These are phyloP conservation scores for Drosophila merina DNA, from an alignment of 2,888 invertebrate genomes.

Conservation along the genomic window DNA sequence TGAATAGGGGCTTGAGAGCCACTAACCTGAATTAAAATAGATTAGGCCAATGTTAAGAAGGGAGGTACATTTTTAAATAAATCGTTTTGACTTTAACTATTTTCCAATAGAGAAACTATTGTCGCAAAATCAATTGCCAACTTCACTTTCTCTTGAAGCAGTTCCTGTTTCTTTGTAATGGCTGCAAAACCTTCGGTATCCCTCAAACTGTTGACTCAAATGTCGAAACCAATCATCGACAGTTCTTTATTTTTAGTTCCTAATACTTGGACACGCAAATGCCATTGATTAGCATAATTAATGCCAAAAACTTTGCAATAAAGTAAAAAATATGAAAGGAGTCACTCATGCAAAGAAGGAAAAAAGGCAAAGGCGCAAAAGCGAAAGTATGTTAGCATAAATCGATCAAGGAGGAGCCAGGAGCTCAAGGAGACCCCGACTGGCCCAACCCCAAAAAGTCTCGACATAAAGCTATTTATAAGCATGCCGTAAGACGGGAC, in stretches of 20 bases:
- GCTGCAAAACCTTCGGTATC: not conserved
- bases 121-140: no score
- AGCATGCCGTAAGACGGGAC: constrained; percentile 54
- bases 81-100: no score
- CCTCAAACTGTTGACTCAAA: constrained; percentile 9
- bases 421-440: constrained; percentile 11
- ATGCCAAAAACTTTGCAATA: constrained; percentile 54
- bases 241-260: constrained; percentile 41
- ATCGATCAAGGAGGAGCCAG: constrained; percentile 56
- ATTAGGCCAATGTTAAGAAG: not conserved
- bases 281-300: constrained; percentile 68
- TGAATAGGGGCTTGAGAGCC: not conserved
- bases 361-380: constrained; percentile 56
- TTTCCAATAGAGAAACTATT: no score
- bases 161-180: not conserved
- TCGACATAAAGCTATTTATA: constrained; percentile 65
- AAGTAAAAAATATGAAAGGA: constrained; percentile 23
- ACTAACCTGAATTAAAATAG: not conserved
- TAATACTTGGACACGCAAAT: constrained; percentile 45
- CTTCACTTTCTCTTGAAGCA: not conserved
- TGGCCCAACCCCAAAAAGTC: constrained; percentile 51
- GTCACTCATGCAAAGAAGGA: constrained; percentile 2
- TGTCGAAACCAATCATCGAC: constrained; percentile 30
- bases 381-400: constrained; percentile 76
- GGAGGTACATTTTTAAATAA: no score